A percentile compares a stretch with the other conserved stretches of the same genome.
Evolutionary conservation across 2,113 vertebrate genomes (phyloP).

Genomic region (Bos taurus): DNA sequence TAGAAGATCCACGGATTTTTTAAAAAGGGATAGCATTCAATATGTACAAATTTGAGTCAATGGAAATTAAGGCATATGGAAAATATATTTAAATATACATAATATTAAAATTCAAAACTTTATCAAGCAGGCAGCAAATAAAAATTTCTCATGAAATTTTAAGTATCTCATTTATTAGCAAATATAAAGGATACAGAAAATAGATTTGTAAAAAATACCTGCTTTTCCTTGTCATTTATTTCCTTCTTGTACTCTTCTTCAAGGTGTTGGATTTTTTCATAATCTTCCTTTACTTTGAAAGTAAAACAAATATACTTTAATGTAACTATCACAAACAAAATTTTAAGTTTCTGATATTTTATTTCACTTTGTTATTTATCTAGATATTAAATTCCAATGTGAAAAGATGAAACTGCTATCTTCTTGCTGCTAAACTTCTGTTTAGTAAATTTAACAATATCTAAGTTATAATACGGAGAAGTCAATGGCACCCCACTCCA

Average conservation of each 20-base stretch:
- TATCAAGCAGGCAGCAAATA: background rate
- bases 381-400: background rate
- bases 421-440: background rate
- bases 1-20: background rate
- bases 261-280: slow-evolving; percentile 84
- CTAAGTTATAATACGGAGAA: background rate
- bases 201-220: slow-evolving; percentile 78
- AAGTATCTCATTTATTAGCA: slow-evolving; percentile 14
- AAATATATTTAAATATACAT: background rate
- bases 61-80: slow-evolving; percentile 9
- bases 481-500: no score
- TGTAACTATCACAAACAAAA: slow-evolving; percentile 37
- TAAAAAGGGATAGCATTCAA: background rate
- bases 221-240: slow-evolving; percentile 83
- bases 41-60: background rate
- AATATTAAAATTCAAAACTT: slow-evolving; percentile 29
- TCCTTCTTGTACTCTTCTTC: slow-evolving; percentile 84
- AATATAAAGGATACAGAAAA: slow-evolving; percentile 5
- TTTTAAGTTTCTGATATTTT: slow-evolving; percentile 7
- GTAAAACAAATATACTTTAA: slow-evolving; percentile 48
- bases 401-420: background rate
- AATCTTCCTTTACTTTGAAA: slow-evolving; percentile 87
- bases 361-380: background rate
- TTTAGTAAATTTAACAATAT: slow-evolving; percentile 37
- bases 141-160: slow-evolving; percentile 5